These are phyloP conservation scores for Rutpela maculata DNA, from an alignment of 2,888 invertebrate species.

Conservation along the genomic window DNA sequence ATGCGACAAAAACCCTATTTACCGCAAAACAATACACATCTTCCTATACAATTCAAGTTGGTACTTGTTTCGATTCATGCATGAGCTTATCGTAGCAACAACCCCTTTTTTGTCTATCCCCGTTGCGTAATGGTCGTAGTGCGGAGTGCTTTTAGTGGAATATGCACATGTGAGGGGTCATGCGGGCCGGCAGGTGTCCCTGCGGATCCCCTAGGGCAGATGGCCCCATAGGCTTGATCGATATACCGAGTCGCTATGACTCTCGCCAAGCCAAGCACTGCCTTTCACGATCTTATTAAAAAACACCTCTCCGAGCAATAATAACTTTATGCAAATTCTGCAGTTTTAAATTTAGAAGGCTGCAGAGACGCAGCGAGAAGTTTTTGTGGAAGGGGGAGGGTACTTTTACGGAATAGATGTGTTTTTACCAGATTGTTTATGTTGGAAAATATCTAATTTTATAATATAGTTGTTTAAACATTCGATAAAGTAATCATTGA, in stretches of 20 bases:
- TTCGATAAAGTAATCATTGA: too few species aligned
- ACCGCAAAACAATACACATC: not conserved
- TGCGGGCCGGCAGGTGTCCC: constrained; percentile 69
- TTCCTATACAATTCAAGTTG: constrained; percentile 9
- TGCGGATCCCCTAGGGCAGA: constrained; percentile 63
- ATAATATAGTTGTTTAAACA: too few species aligned
- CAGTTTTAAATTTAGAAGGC: not conserved
- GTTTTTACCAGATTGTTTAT: too few species aligned
- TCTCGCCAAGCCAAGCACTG: constrained; percentile 21
- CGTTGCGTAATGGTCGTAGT: constrained; percentile 42
- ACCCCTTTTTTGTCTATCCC: constrained; percentile 19
- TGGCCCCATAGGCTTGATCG: constrained; percentile 58
- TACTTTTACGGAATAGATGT: too few species aligned
- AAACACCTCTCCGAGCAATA: not conserved
- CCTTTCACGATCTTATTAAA: constrained; percentile 19
- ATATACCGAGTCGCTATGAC: constrained; percentile 38
- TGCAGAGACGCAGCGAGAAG: too few species aligned
- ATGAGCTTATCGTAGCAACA: constrained; percentile 7
- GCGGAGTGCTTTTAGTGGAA: constrained; percentile 55
- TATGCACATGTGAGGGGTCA: constrained; percentile 67
- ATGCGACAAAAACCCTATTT: not conserved
- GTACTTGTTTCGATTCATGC: constrained; percentile 5
- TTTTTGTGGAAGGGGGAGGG: too few species aligned
- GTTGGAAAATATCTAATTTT: too few species aligned
- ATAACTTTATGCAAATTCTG: constrained; percentile 22